Base-by-base conservation (phyloP, 2,797 vertebrate species). In the Enteromius radiatus region DNA sequence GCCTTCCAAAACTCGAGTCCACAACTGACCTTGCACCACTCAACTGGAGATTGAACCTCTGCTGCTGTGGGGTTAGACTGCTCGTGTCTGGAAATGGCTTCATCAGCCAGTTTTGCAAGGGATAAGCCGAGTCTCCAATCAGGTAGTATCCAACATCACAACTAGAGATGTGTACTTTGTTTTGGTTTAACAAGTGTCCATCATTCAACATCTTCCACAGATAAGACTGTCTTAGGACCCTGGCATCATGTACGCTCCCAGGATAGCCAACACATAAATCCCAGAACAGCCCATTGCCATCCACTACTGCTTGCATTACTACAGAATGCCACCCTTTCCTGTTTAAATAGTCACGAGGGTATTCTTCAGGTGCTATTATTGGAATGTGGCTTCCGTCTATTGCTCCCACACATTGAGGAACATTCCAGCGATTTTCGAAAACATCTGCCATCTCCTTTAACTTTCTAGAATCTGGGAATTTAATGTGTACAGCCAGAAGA, bases 261-360 rank as follows among this genome's bases (percentile, higher is more conserved):
- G 87, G 87, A 73, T 76, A 86, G 14, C 88, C 87, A 1, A 89
- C 84, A 17, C 86, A 86, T 10, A 91, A 31, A 43, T 89, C 88
- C 88, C 90, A 90, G 56, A 92, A 91, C 1, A 88, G 84, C 3
- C 86, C 88, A 0, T 88, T 76, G 0, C 86, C 83, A 61, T 91
- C 88, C 0, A 91, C 89, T 2, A 88, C 89, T 0, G 84, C 82
- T 61, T 89, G 86, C 0, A 90, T 49, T 1, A 89, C 76, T 38
- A 88, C 64, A 0, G 79, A 88, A n/a, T 88, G 79, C 86, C 89
- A 89, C 0, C 88, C 90, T 11, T 89, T 90, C 4, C 80, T 70
- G 23, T 89, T 91, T 33, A 77, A 90, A 45, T 76, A 89, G 17
- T 82, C 75, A 0, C 77, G 31, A 2, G 81, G 36, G 1, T 81